These are phyloP conservation scores for Fukomys damarensis DNA, from an alignment of 2,113 vertebrate genomes.

Conservation along the genomic window DNA sequence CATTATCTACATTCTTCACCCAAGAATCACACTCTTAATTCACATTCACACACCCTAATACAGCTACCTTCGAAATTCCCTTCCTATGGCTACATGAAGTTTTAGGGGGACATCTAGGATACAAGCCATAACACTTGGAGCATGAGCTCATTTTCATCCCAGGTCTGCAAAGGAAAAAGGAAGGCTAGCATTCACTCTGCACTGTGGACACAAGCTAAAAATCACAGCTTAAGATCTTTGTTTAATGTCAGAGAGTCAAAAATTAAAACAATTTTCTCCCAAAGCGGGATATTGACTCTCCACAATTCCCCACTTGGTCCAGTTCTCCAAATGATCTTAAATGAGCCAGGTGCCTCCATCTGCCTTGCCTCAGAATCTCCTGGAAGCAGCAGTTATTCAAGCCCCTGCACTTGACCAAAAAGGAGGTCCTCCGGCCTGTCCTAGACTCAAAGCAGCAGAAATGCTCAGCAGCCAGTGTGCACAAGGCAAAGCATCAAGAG, in stretches of 20 bases:
- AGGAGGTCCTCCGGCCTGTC: neutral
- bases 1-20: neutral
- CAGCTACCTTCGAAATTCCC: neutral
- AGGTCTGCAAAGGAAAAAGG: neutral
- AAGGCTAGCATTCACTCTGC: neutral
- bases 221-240: neutral
- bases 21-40: neutral
- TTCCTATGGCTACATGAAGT: neutral
- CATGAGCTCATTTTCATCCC: neutral
- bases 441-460: neutral
- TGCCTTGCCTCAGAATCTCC: neutral
- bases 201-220: neutral
- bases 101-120: neutral
- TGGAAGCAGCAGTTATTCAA: slow-evolving; percentile 11
- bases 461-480: neutral
- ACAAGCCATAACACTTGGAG: neutral
- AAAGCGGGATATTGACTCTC: neutral
- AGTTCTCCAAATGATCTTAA: neutral
- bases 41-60: neutral
- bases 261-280: neutral
- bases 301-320: neutral
- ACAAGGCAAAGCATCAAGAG: neutral
- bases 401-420: neutral
- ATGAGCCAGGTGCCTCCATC: neutral
- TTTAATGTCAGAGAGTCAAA: slow-evolving; percentile 31